These are phyloP conservation scores for Mythimna lalbum DNA, from an alignment of 2,888 invertebrate genomes.

Conservation along the genomic window DNA sequence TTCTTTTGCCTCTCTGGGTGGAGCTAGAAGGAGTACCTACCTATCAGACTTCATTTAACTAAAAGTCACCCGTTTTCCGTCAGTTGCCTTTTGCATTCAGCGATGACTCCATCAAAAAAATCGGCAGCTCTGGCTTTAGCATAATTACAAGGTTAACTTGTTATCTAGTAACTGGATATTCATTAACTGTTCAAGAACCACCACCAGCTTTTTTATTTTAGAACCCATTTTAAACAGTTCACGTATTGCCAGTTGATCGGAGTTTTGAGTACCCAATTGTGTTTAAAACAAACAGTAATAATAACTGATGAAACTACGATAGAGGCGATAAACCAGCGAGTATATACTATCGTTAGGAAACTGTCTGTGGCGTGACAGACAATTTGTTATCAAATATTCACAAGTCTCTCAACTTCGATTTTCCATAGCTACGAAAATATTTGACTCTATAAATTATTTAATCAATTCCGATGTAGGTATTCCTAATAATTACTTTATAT, in stretches of 20 bases:
- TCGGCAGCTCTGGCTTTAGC: no score
- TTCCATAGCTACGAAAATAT: slow-evolving; percentile 54
- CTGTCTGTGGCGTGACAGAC: slow-evolving; percentile 43
- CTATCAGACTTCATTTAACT: no score
- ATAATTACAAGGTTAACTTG: no score
- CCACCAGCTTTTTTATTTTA: background rate
- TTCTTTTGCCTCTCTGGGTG: no score
- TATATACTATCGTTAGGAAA: slow-evolving; percentile 1
- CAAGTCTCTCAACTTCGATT: slow-evolving; percentile 48
- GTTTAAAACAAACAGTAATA: slow-evolving; percentile 29
- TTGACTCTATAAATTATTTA: slow-evolving; percentile 51
- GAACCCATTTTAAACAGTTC: background rate
- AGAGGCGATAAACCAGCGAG: slow-evolving; percentile 26
- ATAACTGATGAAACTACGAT: slow-evolving; percentile 22
- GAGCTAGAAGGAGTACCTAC: no score
- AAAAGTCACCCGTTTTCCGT: no score
- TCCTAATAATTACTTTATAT: slow-evolving; percentile 42
- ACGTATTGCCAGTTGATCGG: background rate
- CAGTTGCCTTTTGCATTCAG: no score
- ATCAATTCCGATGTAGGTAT: slow-evolving; percentile 16
- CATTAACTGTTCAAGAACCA: no score
- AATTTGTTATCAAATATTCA: slow-evolving; percentile 55
- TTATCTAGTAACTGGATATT: no score
- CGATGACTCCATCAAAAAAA: no score
- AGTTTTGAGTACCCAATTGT: background rate